A percentile compares a stretch with the other conserved stretches of the same genome.
Evolutionary conservation across 64 coral and sea anemone species (phyloP).

Genomic region (Stylophora pistillata): DNA sequence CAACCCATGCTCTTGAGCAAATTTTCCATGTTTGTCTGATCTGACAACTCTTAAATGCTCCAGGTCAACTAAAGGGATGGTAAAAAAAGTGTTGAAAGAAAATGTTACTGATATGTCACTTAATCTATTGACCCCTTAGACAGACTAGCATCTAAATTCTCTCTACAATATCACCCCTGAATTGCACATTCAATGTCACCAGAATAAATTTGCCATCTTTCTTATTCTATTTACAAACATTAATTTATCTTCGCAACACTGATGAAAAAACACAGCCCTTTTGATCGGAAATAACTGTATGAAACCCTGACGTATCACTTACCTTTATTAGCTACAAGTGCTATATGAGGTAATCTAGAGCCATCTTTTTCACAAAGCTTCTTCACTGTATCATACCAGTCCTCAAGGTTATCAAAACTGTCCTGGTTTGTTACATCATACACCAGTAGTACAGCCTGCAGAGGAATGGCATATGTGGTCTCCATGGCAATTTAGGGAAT

Average conservation of each 20-base stretch:
- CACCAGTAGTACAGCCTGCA: conserved; percentile 84
- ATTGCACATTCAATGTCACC: too few species aligned
- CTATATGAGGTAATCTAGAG: conserved; percentile 73
- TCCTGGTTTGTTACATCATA: conserved; percentile 98
- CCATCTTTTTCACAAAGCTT: conserved; percentile 76
- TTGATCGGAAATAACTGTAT: too few species aligned
- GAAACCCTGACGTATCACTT: neutral
- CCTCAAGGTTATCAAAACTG: conserved; percentile 99
- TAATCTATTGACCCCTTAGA: neutral
- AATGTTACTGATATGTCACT: too few species aligned
- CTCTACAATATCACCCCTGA: too few species aligned
- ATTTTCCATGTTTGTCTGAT: conserved; percentile 85
- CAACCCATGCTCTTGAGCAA: conserved; percentile 94
- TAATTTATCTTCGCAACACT: too few species aligned
- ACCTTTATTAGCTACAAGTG: conserved; percentile 98
- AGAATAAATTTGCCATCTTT: too few species aligned
- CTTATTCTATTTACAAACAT: neutral
- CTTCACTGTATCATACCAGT: conserved; percentile 94
- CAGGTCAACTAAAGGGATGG: conserved; percentile 70
- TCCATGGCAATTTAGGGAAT: too few species aligned
- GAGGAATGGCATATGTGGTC: neutral
- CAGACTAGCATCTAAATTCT: neutral
- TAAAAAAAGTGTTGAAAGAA: neutral
- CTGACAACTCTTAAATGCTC: conserved; percentile 94
- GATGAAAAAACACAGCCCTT: too few species aligned